A percentile compares a stretch with the other conserved stretches of the same genome.
phyloP scores from a whole-genome alignment of 2,797 vertebrate genomes.

The Gymnocypris eckloni region DNA sequence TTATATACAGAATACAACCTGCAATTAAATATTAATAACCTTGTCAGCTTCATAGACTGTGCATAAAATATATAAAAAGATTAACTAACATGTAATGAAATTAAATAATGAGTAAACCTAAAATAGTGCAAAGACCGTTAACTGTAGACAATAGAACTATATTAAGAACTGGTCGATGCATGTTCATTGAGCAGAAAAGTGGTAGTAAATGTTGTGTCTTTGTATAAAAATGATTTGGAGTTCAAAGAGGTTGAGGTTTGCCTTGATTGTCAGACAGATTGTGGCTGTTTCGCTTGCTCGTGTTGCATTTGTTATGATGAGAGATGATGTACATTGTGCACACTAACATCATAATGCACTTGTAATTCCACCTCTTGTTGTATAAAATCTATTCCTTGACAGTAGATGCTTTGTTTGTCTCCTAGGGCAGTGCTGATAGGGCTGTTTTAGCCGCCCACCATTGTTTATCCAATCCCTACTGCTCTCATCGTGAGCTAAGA shows the following conservation, averaged over 20 bases:
- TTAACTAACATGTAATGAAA: background rate
- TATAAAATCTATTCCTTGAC: slow-evolving; percentile 5
- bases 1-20: background rate
- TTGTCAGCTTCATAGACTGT: background rate
- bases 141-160: background rate
- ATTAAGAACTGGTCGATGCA: background rate
- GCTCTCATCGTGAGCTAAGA: background rate
- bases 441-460: background rate
- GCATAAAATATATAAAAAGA: background rate
- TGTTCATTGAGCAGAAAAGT: background rate
- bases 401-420: slow-evolving; percentile 24
- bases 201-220: background rate
- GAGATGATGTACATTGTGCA: background rate
- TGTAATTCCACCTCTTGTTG: background rate
- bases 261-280: background rate
- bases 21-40: background rate
- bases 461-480: slow-evolving; percentile 21
- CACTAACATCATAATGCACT: background rate
- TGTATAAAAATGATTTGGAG: background rate
- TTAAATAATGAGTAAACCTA: background rate
- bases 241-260: background rate
- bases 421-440: slow-evolving; percentile 13
- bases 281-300: background rate
- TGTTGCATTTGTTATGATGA: background rate
- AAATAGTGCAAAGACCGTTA: background rate